Base-by-base conservation (phyloP, 2,113 vertebrate genomes). In the Scalopus aquaticus region DNA sequence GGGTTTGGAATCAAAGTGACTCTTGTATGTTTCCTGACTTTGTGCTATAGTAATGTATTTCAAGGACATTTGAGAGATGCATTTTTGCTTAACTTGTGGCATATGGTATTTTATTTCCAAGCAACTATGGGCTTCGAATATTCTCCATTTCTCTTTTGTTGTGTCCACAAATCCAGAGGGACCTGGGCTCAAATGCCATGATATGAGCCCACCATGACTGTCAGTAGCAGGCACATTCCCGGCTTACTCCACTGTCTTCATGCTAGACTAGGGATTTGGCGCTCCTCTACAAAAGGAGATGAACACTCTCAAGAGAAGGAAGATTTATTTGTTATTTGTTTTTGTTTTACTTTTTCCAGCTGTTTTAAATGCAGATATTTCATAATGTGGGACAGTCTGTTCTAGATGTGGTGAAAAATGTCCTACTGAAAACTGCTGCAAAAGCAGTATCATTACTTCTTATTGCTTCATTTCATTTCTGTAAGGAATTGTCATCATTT, bases 61-160 rank as follows among this genome's bases (percentile, higher is more conserved):
- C 93, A 94, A 95, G 64, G 78, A 80, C 19, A 89, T 30, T 67
- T 28, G 20, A 95, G 51, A 42, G 44, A 80, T 51, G n/a, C 26
- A 69, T 77, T 95, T 96, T 84, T 94, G 42, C 56, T 90, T 83
- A 91, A 89, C 69, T 83, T 93, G 32, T 79, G 35, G 77, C 44
- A 79, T 32, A 20, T 56, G 42, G 19, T 10, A 51, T 95, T 86
- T 93, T 89, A 93, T 94, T 82, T 12, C 51, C 5, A 65, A 91
- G 32, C 37, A 83, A 12, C n/a, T 93, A 5, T 90, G 42, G 77
- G n/a, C 19, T 73, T 89, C 8, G 77, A 78, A 73, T 80, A 77
- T 3, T 92, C 15, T 65, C 13, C 51, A 0, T 62, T 83, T 70
- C 74, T 79, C 30, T 39, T 91, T 94, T 49, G 9, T 58, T 80